These are phyloP conservation scores for Rhinella marina DNA, from an alignment of 2,797 vertebrate species.

Conservation along the genomic window DNA sequence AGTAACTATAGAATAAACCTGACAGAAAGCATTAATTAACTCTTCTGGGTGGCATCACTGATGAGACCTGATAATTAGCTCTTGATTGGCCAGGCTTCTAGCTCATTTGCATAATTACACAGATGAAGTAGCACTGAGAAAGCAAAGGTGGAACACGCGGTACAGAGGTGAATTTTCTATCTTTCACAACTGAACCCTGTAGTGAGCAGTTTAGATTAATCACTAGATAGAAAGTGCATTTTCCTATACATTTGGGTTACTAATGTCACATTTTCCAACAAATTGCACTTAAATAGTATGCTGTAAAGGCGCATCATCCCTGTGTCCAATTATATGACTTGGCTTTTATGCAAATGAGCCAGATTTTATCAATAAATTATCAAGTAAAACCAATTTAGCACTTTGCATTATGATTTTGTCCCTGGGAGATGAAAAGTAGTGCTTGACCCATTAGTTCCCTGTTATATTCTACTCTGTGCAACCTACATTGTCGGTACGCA, in stretches of 20 bases:
- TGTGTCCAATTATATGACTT: conserved; percentile 59
- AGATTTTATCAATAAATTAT: conserved; percentile 48
- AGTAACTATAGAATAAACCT: conserved; percentile 30
- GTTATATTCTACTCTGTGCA: neutral
- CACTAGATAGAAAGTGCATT: conserved; percentile 57
- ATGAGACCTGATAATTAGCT: conserved; percentile 59
- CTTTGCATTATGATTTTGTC: conserved; percentile 46
- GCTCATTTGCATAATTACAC: conserved; percentile 59
- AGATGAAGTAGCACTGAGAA: conserved; percentile 40
- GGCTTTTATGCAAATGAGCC: conserved; percentile 58
- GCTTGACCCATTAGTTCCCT: conserved; percentile 29
- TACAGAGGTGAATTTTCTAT: conserved; percentile 57
- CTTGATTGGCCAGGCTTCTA: conserved; percentile 52
- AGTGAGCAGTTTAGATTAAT: conserved; percentile 54
- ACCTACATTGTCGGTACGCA: neutral
- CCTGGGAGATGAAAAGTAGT: conserved; percentile 1
- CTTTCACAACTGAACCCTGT: conserved; percentile 53
- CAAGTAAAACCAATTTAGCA: conserved; percentile 41
- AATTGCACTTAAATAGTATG: conserved; percentile 58
- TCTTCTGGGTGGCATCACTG: conserved; percentile 60
- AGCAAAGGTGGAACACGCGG: conserved; percentile 40
- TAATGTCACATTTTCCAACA: conserved; percentile 56
- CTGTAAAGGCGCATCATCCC: conserved; percentile 49
- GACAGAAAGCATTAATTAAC: conserved; percentile 60
- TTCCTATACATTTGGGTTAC: conserved; percentile 54